Percentiles rank a stretch among this genome's conserved stretches.
Evolutionary conservation across 2,888 invertebrate species (phyloP).

Genomic region (Drosophila kanekoi): DNA sequence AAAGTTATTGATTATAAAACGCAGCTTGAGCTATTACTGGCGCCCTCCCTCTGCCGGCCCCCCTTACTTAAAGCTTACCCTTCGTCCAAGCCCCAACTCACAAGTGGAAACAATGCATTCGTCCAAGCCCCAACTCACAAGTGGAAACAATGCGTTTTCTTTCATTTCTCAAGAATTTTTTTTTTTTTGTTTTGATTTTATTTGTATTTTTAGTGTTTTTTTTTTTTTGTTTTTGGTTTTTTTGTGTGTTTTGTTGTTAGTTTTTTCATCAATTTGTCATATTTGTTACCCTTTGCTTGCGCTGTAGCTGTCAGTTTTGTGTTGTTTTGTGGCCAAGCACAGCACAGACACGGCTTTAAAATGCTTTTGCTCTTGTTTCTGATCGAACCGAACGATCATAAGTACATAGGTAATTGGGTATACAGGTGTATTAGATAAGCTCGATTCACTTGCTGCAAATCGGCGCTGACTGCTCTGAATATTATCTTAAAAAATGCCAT

Average conservation of each 20-base stretch:
- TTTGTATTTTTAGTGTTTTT: constrained; percentile 64
- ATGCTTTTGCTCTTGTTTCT: constrained; percentile 54
- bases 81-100: not conserved
- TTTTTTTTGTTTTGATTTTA: constrained; percentile 70
- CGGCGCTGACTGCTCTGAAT: constrained; percentile 64
- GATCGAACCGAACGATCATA: constrained; percentile 51
- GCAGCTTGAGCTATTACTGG: constrained; percentile 47
- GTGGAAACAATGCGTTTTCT: constrained; percentile 57
- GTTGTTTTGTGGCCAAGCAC: constrained; percentile 55
- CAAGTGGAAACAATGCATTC: too few relatives aligned
- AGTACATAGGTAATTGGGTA: constrained; percentile 42
- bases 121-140: not conserved
- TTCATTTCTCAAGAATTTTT: constrained; percentile 77
- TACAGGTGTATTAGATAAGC: constrained; percentile 58
- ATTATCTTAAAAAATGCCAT: constrained; percentile 63
- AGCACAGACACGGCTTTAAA: constrained; percentile 67
- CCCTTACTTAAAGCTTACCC: constrained; percentile 8
- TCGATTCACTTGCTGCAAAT: constrained; percentile 76
- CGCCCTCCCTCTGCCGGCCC: not conserved
- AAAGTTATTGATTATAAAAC: constrained; percentile 72
- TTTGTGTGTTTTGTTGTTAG: constrained; percentile 48
- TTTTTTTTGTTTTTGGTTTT: constrained; percentile 37
- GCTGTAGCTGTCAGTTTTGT: constrained; percentile 73
- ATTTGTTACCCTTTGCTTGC: constrained; percentile 73
- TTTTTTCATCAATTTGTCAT: constrained; percentile 43